Base-by-base conservation (phyloP, 2,113 vertebrate genomes). In the Cricetomys ansorgei region DNA sequence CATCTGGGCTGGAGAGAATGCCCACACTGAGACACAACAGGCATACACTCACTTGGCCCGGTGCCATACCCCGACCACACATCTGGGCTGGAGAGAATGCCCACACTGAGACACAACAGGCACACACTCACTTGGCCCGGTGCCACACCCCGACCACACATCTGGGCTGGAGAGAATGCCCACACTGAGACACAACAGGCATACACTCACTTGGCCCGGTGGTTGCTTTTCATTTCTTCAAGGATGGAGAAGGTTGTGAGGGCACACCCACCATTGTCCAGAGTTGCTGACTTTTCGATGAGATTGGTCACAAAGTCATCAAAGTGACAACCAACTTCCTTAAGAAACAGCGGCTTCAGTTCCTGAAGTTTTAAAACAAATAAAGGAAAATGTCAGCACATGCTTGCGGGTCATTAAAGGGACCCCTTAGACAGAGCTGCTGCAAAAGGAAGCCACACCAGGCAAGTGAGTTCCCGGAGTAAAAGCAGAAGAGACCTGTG, bases 301-400 rank as follows among this genome's bases (percentile, higher is more conserved):
- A 99, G 98, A 96, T 98, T 98, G 97, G 99, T 99, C 97, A 99
- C 98, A 94, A 99, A 99, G 92, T 99, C 99, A 89, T 98, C 99
- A 97, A 99, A 99, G 93, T 99, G 99, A 96, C 97, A 98, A 97
- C 99, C 99, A 70, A 99, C 98, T 96, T 99, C 99, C 96, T 99
- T 99, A 99, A 99, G 98, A 98, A 99, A 98, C 96, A 98, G 99
- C 65, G 97, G 99, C 98, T 99, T 99, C 98, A 99, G 94, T 95
- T 98, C 98, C 99, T 99, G 93, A 73, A 94, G 97, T 95, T 79
- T 91, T 69, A 96, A 83, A 88, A 72, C n/a, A 91, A 70, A 94
- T 25, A 69, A 83, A 95, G 70, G 21, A 83, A 95, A 95, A 59
- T 1, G 43, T 96, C 72, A 85, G 69, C 4, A 59, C 67, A 11